A percentile compares a stretch with the other conserved stretches of the same genome.
Conservation (phyloP, 2,888 invertebrate genomes). For the Yponomeuta cagnagella region DNA sequence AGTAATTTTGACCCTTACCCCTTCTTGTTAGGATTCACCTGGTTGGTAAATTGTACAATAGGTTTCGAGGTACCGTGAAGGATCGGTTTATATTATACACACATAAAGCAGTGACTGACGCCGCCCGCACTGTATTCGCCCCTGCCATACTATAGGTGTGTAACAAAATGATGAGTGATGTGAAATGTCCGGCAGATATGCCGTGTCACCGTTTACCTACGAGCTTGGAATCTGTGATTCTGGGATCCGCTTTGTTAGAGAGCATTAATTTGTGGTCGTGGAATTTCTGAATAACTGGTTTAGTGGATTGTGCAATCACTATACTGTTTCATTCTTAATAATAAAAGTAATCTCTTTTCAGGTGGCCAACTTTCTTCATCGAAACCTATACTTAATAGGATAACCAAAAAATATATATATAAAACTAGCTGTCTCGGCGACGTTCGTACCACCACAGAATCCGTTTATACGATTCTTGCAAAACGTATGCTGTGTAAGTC, state of each 20-base stretch:
- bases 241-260: neutral
- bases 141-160: neutral
- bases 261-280: neutral
- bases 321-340: neutral
- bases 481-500: no score
- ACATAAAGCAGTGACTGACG: neutral
- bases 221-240: neutral
- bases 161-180: neutral
- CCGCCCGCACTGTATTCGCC: neutral
- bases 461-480: no score
- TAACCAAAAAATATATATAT: no score
- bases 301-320: neutral
- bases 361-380: no score
- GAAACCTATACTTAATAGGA: no score
- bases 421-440: no score
- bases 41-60: neutral
- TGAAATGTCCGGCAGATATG: neutral
- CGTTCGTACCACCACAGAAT: no score
- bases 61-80: conserved; percentile 5
- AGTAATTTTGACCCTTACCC: neutral
- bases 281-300: neutral
- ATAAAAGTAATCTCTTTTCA: no score
- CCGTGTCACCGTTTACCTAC: neutral
- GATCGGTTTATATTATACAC: neutral
- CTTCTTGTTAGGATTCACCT: neutral